Evolutionary conservation across 2,888 invertebrate species (phyloP).

Genomic region (Plagodis pulveraria): DNA sequence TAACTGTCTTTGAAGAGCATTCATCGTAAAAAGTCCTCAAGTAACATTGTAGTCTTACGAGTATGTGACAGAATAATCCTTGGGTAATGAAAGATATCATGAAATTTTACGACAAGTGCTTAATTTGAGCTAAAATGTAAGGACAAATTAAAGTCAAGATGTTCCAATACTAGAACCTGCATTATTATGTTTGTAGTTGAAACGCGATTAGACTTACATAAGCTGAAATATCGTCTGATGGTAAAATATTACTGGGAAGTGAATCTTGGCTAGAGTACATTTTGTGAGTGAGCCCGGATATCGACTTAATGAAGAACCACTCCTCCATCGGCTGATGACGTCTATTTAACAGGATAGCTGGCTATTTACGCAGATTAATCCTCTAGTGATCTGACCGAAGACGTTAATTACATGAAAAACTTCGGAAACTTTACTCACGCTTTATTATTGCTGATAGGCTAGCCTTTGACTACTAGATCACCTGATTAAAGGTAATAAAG

Average conservation of each 20-base stretch:
- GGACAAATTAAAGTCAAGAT: neutral
- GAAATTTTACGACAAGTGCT: slow-evolving; percentile 21
- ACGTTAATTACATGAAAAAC: slow-evolving; percentile 59
- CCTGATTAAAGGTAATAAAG: slow-evolving; percentile 15
- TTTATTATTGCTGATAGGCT: slow-evolving; percentile 22
- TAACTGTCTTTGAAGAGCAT: slow-evolving; percentile 45
- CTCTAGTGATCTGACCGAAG: slow-evolving; percentile 53
- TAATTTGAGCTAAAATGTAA: slow-evolving; percentile 5
- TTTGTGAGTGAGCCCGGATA: slow-evolving; percentile 44
- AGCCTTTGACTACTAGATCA: no score
- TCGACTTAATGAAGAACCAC: slow-evolving; percentile 68
- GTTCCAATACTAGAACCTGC: neutral
- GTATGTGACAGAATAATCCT: slow-evolving; percentile 37
- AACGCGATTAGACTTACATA: slow-evolving; percentile 1
- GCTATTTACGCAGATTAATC: slow-evolving; percentile 61
- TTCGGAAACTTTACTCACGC: slow-evolving; percentile 46
- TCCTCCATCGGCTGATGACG: slow-evolving; percentile 56
- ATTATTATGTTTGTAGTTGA: neutral
- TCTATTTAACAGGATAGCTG: slow-evolving; percentile 59
- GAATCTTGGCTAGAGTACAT: slow-evolving; percentile 51
- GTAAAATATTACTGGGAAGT: slow-evolving; percentile 36
- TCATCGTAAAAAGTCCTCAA: slow-evolving; percentile 57
- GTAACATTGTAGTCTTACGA: slow-evolving; percentile 48
- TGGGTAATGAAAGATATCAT: slow-evolving; percentile 28
- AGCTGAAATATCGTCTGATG: slow-evolving; percentile 9